Percentiles rank a stretch among this genome's conserved stretches.
Conservation (phyloP, 2,888 invertebrate genomes). For the Ecliptopera silaceata region DNA sequence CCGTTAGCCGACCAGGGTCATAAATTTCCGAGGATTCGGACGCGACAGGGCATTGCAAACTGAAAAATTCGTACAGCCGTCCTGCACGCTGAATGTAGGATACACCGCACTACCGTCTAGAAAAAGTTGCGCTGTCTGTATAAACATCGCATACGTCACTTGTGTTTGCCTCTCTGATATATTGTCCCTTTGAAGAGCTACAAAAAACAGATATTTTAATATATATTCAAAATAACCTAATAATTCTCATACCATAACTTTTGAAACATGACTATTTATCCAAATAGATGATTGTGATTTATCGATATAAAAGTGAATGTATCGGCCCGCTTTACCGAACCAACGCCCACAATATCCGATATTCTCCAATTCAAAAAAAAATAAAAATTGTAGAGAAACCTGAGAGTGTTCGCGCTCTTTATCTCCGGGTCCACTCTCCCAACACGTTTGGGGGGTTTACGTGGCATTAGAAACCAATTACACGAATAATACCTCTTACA, state of each 20-base stretch:
- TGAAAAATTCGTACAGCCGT: slow-evolving; percentile 71
- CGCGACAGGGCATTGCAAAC: slow-evolving; percentile 70
- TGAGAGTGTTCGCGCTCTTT: slow-evolving; percentile 64
- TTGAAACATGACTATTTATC: too few relatives aligned
- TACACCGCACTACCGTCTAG: slow-evolving; percentile 35
- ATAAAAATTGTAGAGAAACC: slow-evolving; percentile 34
- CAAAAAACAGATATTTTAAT: too few relatives aligned
- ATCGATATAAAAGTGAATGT: background rate
- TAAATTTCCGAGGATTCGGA: slow-evolving; percentile 77
- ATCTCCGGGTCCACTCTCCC: slow-evolving; percentile 77
- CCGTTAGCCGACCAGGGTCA: slow-evolving; percentile 63
- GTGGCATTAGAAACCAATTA: slow-evolving; percentile 84
- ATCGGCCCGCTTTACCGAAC: background rate
- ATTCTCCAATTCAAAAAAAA: slow-evolving; percentile 20
- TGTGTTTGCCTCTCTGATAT: slow-evolving; percentile 12
- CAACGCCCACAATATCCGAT: background rate
- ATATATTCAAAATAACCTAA: too few relatives aligned
- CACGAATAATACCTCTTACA: slow-evolving; percentile 68
- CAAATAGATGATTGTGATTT: background rate
- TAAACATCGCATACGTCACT: slow-evolving; percentile 20
- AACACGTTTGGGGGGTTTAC: slow-evolving; percentile 83
- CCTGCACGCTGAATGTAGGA: slow-evolving; percentile 43
- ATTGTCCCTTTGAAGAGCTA: slow-evolving; percentile 8
- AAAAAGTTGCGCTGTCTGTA: slow-evolving; percentile 24
- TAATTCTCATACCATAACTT: too few relatives aligned